phyloP scores from a whole-genome alignment of 2,113 vertebrate genomes.

The Engystomops pustulosus region DNA sequence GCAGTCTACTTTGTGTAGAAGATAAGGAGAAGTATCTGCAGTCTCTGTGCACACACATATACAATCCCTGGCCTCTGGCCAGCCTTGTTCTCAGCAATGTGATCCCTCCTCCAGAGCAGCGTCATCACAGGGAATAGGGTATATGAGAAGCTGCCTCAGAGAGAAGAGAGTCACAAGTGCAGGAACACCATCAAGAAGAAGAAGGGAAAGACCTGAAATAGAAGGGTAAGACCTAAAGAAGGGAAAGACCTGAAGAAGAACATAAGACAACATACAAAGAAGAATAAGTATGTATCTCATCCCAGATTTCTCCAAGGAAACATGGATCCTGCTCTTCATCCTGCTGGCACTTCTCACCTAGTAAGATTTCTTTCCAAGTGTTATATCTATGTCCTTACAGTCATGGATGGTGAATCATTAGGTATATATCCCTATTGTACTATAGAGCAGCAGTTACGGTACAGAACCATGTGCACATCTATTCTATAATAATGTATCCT shows the following conservation, averaged over 20 bases:
- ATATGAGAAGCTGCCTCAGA: background rate
- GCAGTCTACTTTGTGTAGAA: background rate
- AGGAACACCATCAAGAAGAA: background rate
- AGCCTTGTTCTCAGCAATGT: background rate
- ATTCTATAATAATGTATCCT: too few species aligned
- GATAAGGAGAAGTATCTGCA: background rate
- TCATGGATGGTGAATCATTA: too few species aligned
- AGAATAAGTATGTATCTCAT: slow-evolving; percentile 48
- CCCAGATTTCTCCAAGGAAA: slow-evolving; percentile 64
- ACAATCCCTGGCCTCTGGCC: background rate
- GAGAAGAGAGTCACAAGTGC: background rate
- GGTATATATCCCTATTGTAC: too few species aligned
- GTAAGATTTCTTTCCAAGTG: slow-evolving; percentile 61
- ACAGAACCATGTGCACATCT: too few species aligned
- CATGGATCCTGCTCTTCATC: slow-evolving; percentile 68
- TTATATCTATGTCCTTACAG: slow-evolving; percentile 53
- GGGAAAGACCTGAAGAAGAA: background rate
- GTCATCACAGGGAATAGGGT: background rate
- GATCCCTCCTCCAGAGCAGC: background rate
- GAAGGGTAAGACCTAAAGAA: background rate
- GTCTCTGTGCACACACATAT: background rate
- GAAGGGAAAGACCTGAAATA: background rate
- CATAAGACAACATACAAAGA: background rate
- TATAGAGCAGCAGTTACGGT: too few species aligned
- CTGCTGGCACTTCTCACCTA: slow-evolving; percentile 64